These are phyloP conservation scores for Muntiacus muntjak DNA, from an alignment of 2,113 vertebrate genomes.

Conservation along the genomic window DNA sequence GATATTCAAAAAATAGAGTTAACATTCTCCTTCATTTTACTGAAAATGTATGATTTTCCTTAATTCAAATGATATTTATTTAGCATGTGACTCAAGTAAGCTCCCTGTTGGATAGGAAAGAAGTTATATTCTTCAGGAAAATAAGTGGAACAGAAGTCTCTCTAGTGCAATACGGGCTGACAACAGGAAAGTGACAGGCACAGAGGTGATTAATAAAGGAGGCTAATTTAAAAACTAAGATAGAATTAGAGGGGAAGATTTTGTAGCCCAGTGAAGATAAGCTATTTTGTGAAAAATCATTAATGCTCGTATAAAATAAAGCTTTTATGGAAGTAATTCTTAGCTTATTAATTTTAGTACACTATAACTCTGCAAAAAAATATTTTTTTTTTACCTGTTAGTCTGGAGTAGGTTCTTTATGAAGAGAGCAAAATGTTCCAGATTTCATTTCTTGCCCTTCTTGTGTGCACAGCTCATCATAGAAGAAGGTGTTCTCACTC, in stretches of 20 bases:
- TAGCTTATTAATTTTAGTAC: background rate
- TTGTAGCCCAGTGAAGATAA: background rate
- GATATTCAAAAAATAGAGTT: background rate
- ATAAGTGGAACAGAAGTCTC: background rate
- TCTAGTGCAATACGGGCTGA: background rate
- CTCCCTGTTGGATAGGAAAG: background rate
- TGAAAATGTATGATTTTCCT: constrained; percentile 16
- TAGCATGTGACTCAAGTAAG: background rate
- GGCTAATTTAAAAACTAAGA: background rate
- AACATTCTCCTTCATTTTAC: background rate
- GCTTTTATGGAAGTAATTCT: background rate
- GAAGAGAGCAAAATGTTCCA: background rate
- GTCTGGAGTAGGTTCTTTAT: background rate
- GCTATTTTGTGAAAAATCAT: background rate
- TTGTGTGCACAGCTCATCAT: background rate
- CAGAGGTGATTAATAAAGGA: background rate
- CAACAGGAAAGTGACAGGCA: background rate
- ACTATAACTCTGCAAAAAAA: background rate
- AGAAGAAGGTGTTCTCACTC: background rate
- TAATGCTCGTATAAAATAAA: background rate
- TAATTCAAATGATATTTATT: constrained; percentile 20
- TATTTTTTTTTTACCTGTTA: background rate
- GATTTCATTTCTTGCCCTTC: background rate
- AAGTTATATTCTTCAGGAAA: background rate
- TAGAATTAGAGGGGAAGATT: background rate